phyloP scores from a whole-genome alignment of 2,113 vertebrate genomes.

The Sceloporus tristichus region DNA sequence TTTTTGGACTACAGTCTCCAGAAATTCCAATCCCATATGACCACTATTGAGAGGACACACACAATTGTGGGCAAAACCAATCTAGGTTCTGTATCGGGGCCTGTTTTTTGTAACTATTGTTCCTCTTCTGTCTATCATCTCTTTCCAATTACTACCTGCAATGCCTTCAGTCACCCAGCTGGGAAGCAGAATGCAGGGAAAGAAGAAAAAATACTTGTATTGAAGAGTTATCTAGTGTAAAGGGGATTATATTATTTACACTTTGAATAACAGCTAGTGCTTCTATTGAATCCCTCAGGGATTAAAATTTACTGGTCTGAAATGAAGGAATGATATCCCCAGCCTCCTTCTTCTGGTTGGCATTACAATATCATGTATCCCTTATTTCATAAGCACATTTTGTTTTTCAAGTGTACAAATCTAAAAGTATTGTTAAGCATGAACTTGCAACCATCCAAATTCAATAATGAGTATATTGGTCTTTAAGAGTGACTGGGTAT shows the following conservation, averaged over 20 bases:
- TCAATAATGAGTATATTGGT: too few species aligned
- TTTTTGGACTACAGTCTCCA: too few species aligned
- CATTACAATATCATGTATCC: background rate
- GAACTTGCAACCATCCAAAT: too few species aligned
- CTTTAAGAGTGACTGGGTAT: too few species aligned
- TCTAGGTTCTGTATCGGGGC: too few species aligned
- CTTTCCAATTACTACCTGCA: background rate
- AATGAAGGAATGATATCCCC: background rate
- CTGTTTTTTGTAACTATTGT: too few species aligned
- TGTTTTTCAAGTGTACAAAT: background rate
- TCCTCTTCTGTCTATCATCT: background rate
- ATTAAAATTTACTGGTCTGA: background rate
- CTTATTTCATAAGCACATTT: background rate
- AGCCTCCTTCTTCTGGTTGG: background rate
- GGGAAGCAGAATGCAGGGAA: background rate
- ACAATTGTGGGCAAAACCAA: too few species aligned
- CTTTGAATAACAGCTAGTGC: background rate
- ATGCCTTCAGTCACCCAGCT: background rate
- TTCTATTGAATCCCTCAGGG: background rate
- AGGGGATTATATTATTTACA: slow-evolving; percentile 16
- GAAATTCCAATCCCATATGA: too few species aligned
- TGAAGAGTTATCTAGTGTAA: too few species aligned
- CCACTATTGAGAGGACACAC: too few species aligned
- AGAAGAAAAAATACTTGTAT: background rate
- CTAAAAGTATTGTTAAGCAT: background rate